phyloP scores from a whole-genome alignment of 1,140 invertebrate species.

The Tetramorium alpestre region DNA sequence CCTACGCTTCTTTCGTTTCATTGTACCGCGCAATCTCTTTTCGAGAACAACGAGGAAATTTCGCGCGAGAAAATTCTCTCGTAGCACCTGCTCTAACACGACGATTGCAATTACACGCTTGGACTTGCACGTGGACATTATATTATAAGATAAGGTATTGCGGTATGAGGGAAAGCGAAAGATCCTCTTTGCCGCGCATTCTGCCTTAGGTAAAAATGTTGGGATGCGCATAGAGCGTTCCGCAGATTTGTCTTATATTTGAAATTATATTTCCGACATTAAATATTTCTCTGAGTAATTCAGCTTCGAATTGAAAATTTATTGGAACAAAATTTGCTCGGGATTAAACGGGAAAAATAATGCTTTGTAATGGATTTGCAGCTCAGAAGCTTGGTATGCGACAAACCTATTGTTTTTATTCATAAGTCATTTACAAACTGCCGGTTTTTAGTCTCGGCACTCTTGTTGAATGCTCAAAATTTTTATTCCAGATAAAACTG shows the following conservation, averaged over 20 bases:
- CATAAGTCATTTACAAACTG: background rate
- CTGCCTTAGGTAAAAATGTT: background rate
- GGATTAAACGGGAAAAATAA: background rate
- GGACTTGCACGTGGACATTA: constrained; percentile 2
- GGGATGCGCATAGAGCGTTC: background rate
- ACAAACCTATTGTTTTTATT: background rate
- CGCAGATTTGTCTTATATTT: background rate
- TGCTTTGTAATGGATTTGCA: background rate
- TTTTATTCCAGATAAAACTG: background rate
- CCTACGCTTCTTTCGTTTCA: background rate
- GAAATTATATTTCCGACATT: background rate
- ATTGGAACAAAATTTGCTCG: background rate
- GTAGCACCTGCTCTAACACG: constrained; percentile 26
- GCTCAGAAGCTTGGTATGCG: background rate
- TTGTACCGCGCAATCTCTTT: constrained; percentile 1
- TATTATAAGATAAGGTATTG: constrained; percentile 44
- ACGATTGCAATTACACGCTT: constrained; percentile 39
- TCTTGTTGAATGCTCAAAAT: background rate
- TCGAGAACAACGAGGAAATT: constrained; percentile 28
- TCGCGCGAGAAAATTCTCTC: background rate
- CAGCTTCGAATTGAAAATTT: background rate
- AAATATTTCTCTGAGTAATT: background rate
- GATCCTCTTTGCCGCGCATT: background rate
- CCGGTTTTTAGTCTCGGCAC: background rate
- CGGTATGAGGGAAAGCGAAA: background rate